Percentiles rank a stretch among this genome's conserved stretches.
Evolutionary conservation across 2,113 vertebrate genomes (phyloP).

Genomic region (Equus przewalskii): DNA sequence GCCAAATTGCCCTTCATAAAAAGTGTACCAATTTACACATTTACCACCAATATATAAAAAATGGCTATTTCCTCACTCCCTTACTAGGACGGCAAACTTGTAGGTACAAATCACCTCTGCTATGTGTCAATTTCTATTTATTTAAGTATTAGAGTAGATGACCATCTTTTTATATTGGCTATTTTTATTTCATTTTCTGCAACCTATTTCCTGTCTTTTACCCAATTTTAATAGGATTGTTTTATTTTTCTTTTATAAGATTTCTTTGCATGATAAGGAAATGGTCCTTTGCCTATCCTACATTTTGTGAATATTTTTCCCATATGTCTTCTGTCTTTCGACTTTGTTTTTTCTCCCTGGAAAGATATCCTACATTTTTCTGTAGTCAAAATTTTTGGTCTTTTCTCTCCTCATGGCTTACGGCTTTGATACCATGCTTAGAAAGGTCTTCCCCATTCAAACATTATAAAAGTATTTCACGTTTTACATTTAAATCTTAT

Average conservation of each 20-base stretch:
- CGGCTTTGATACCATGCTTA: neutral
- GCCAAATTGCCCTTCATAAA: neutral
- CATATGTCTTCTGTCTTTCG: neutral
- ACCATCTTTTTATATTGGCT: neutral
- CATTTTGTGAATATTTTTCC: neutral
- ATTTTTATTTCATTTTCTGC: neutral
- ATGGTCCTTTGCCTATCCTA: neutral
- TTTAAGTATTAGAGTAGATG: neutral
- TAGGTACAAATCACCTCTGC: neutral
- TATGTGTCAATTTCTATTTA: neutral
- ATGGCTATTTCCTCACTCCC: neutral
- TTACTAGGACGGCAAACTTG: neutral
- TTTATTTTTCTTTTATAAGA: neutral
- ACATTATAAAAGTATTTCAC: neutral
- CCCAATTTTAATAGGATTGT: neutral
- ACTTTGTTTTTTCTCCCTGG: neutral
- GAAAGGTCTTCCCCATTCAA: neutral
- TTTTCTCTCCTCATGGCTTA: neutral
- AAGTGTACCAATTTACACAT: neutral
- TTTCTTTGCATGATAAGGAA: neutral
- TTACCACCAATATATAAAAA: neutral
- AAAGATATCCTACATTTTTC: neutral
- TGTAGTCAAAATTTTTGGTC: neutral
- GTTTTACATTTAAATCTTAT: neutral
- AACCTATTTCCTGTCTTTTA: neutral